These are phyloP conservation scores for Callyntrura guangdongensis DNA, from an alignment of 2,888 invertebrate species.

Conservation along the genomic window DNA sequence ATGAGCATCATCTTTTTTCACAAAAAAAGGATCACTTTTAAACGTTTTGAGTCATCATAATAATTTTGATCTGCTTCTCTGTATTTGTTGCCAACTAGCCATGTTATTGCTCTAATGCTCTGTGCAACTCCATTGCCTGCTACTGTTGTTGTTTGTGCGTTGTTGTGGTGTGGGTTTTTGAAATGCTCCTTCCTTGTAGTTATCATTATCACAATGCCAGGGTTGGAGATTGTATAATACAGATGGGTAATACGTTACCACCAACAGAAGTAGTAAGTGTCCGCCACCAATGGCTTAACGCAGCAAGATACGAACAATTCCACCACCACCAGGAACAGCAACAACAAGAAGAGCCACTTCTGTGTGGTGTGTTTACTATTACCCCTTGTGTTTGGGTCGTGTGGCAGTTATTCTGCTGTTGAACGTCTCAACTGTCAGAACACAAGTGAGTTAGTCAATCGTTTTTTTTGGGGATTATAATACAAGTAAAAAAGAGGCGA, in stretches of 20 bases:
- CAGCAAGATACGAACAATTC: conserved; percentile 12
- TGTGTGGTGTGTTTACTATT: conserved; percentile 60
- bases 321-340: conserved; percentile 9
- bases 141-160: neutral
- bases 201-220: conserved; percentile 55
- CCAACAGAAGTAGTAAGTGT: neutral
- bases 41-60: conserved; percentile 55
- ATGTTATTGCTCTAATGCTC: conserved; percentile 28
- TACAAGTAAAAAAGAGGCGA: neutral
- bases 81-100: conserved; percentile 27
- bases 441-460: conserved; percentile 56
- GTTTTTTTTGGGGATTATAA: conserved; percentile 33
- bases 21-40: conserved; percentile 32
- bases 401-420: conserved; percentile 72
- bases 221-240: neutral
- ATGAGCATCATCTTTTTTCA: conserved; percentile 3
- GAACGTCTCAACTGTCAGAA: conserved; percentile 75
- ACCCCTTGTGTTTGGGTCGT: conserved; percentile 72
- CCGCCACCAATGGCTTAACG: conserved; percentile 4
- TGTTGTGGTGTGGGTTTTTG: neutral
- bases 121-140: neutral
- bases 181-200: conserved; percentile 2
- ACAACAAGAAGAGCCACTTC: conserved; percentile 17
- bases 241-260: too few relatives aligned
- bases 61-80: conserved; percentile 35